Percentiles rank a stretch among this genome's conserved stretches.
Conservation (phyloP, 2,888 invertebrate genomes). For the Polietes domitor region DNA sequence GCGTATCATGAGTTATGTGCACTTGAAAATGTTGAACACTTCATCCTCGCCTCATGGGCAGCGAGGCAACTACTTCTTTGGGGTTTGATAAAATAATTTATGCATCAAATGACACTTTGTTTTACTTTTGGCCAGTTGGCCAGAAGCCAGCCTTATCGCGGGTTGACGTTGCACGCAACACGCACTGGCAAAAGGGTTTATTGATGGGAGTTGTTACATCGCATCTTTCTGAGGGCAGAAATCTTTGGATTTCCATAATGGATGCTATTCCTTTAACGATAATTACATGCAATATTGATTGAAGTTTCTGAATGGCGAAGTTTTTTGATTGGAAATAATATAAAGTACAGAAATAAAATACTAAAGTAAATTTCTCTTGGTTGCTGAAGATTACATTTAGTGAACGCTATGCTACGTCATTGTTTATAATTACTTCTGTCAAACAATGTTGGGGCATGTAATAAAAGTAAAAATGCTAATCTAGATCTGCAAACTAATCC, state of each 20-base stretch:
- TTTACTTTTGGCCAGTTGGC: slow-evolving; percentile 10
- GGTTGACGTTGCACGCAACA: neutral
- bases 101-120: slow-evolving; percentile 53
- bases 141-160: neutral
- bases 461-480: no score
- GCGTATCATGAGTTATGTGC: slow-evolving; percentile 26
- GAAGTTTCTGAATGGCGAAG: no score
- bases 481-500: no score
- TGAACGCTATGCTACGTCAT: no score
- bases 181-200: neutral
- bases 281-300: no score
- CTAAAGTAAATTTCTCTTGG: no score
- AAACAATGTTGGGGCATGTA: no score
- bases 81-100: slow-evolving; percentile 60
- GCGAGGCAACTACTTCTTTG: no score
- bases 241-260: neutral
- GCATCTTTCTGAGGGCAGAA: neutral
- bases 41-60: neutral
- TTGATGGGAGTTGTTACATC: slow-evolving; percentile 37
- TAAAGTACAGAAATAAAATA: no score
- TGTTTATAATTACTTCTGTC: no score
- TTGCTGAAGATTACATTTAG: no score
- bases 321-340: no score
- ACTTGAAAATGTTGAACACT: slow-evolving; percentile 16
- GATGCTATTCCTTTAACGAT: neutral